These are phyloP conservation scores for Oncorhynchus nerka DNA, from an alignment of 2,113 vertebrate genomes.

Conservation along the genomic window DNA sequence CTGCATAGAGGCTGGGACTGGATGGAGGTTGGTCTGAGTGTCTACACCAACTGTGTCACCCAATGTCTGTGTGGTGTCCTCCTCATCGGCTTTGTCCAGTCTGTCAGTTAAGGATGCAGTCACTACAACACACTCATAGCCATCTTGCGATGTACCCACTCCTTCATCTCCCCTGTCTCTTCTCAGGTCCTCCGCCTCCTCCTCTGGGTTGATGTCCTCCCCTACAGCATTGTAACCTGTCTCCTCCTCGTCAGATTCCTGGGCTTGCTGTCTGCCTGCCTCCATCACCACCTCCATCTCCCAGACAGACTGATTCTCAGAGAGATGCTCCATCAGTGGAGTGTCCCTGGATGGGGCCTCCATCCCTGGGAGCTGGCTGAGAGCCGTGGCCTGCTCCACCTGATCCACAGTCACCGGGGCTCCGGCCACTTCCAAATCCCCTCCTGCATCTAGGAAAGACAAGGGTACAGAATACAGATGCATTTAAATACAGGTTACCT, in stretches of 20 bases:
- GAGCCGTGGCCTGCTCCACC: slow-evolving; percentile 17
- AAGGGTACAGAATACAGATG: background rate
- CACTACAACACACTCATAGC: slow-evolving; percentile 60
- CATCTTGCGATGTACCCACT: slow-evolving; percentile 5
- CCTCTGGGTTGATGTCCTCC: slow-evolving; percentile 28
- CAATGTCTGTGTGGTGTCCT: slow-evolving; percentile 7
- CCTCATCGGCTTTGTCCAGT: slow-evolving; percentile 40
- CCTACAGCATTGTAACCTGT: slow-evolving; percentile 12
- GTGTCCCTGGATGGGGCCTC: slow-evolving; percentile 34
- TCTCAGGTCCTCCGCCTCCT: slow-evolving; percentile 43
- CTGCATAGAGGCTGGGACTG: slow-evolving; percentile 46
- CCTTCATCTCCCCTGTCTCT: slow-evolving; percentile 19
- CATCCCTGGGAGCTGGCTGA: slow-evolving; percentile 24
- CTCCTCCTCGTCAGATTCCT: slow-evolving; percentile 24
- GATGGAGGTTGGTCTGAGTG: slow-evolving; percentile 27
- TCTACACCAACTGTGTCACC: slow-evolving; percentile 8
- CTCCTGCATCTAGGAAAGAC: slow-evolving; percentile 38
- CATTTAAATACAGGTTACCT: background rate
- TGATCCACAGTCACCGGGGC: slow-evolving; percentile 24
- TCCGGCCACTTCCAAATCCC: slow-evolving; percentile 41
- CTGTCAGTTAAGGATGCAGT: slow-evolving; percentile 44
- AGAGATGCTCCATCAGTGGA: slow-evolving; percentile 19
- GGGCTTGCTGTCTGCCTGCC: slow-evolving; percentile 34
- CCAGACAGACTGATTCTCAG: slow-evolving; percentile 57
- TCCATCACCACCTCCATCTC: slow-evolving; percentile 63